phyloP scores from a whole-genome alignment of 2,113 vertebrate species.

The Hypocryptadius cinnamomeus region DNA sequence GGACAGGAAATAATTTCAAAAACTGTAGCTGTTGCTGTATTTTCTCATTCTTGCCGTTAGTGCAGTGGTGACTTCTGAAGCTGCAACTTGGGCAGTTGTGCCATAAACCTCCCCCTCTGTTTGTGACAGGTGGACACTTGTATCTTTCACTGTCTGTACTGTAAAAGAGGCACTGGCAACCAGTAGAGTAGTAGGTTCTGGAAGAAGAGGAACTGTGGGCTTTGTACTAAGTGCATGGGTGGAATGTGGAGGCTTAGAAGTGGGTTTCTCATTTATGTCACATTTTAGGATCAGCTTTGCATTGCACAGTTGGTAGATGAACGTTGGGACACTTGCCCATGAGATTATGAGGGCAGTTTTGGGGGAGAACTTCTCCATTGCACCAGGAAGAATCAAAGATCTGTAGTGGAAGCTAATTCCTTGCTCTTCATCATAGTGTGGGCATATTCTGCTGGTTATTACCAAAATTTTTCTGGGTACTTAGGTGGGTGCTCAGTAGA shows the following conservation, averaged over 20 bases:
- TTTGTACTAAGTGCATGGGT: not conserved
- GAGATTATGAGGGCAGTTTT: not conserved
- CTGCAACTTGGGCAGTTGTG: not conserved
- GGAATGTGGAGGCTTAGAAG: not conserved
- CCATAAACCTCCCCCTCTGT: not conserved
- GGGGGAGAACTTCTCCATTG: not conserved
- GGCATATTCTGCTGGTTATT: not conserved
- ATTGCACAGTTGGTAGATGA: not conserved
- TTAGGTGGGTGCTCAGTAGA: not conserved
- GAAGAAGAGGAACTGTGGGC: not conserved
- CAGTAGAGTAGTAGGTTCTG: not conserved
- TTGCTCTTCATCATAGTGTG: not conserved
- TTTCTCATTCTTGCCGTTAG: not conserved
- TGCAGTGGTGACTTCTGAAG: not conserved
- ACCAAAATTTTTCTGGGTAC: not conserved
- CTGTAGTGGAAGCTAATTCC: not conserved
- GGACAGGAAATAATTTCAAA: not conserved
- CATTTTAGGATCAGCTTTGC: not conserved
- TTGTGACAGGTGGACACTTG: not conserved
- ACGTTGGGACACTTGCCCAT: not conserved
- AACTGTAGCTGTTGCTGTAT: not conserved
- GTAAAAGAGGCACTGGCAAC: not conserved
- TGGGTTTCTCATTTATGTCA: not conserved
- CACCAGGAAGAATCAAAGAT: not conserved
- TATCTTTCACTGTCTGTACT: not conserved